phyloP scores from a whole-genome alignment of 2,888 invertebrate genomes.

The Tortrix viridana region DNA sequence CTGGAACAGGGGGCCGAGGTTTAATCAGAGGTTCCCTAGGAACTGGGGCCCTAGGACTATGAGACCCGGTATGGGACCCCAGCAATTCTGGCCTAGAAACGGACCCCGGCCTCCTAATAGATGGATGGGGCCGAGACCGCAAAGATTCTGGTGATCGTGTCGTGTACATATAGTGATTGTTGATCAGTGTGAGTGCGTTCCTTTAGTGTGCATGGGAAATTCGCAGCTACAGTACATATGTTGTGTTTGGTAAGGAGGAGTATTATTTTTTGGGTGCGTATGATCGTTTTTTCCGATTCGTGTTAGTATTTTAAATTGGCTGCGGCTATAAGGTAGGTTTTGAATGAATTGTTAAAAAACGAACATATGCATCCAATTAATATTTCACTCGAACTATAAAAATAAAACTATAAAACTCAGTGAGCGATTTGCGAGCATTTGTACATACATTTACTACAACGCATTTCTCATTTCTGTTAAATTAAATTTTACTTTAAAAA shows the following conservation, averaged over 20 bases:
- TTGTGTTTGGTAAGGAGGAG: background rate
- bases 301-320: too few relatives aligned
- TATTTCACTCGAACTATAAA: too few relatives aligned
- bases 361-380: too few relatives aligned
- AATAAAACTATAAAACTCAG: too few relatives aligned
- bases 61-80: slow-evolving; percentile 53
- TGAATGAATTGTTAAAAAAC: too few relatives aligned
- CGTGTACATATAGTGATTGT: slow-evolving; percentile 31
- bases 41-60: slow-evolving; percentile 72
- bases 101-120: slow-evolving; percentile 68
- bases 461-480: too few relatives aligned
- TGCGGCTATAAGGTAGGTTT: too few relatives aligned
- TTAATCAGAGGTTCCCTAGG: slow-evolving; percentile 68
- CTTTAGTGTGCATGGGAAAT: slow-evolving; percentile 12
- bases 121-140: slow-evolving; percentile 69
- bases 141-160: slow-evolving; percentile 77
- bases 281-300: too few relatives aligned
- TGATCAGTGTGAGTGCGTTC: slow-evolving; percentile 13
- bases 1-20: slow-evolving; percentile 52
- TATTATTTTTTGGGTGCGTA: background rate
- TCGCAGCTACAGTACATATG: background rate
- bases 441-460: too few relatives aligned
- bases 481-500: too few relatives aligned
- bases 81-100: slow-evolving; percentile 65
- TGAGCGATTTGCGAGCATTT: too few relatives aligned